phyloP scores from a whole-genome alignment of 2,888 invertebrate species.

The Fragum fragum region DNA sequence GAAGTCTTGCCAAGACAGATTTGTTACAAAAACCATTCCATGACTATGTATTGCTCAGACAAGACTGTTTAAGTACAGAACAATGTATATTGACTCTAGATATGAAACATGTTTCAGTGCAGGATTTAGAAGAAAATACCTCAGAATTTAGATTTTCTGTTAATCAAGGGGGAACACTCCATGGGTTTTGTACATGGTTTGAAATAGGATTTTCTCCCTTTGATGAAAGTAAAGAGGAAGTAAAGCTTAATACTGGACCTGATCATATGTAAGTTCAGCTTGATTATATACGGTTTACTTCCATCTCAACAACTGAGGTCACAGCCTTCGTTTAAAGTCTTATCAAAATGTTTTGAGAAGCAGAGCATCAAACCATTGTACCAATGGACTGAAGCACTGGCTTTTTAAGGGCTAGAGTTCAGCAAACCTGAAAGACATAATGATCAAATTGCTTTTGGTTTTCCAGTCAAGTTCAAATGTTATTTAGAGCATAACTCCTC shows the following conservation, averaged over 20 bases:
- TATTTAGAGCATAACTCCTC: no score
- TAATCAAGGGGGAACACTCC: constrained; percentile 58
- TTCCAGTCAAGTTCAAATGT: no score
- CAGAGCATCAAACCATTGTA: no score
- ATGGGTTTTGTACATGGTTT: constrained; percentile 79
- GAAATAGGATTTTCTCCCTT: constrained; percentile 69
- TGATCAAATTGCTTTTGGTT: no score
- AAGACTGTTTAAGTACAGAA: constrained; percentile 65
- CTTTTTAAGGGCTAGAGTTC: no score
- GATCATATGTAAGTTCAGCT: constrained; percentile 67
- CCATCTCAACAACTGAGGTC: neutral
- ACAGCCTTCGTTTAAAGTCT: no score
- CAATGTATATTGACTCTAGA: constrained; percentile 60
- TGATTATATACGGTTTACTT: neutral
- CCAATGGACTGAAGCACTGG: no score
- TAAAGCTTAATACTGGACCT: constrained; percentile 73
- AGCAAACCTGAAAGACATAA: no score
- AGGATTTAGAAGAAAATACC: constrained; percentile 68
- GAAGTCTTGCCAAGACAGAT: constrained; percentile 66
- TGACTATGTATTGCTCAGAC: constrained; percentile 62
- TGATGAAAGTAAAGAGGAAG: constrained; percentile 43
- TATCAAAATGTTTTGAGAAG: no score
- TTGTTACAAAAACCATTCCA: constrained; percentile 68
- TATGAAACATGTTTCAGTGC: constrained; percentile 63
- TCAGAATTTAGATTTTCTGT: constrained; percentile 65